phyloP scores from a whole-genome alignment of 2,113 vertebrate genomes.

The Zosterops borbonicus region DNA sequence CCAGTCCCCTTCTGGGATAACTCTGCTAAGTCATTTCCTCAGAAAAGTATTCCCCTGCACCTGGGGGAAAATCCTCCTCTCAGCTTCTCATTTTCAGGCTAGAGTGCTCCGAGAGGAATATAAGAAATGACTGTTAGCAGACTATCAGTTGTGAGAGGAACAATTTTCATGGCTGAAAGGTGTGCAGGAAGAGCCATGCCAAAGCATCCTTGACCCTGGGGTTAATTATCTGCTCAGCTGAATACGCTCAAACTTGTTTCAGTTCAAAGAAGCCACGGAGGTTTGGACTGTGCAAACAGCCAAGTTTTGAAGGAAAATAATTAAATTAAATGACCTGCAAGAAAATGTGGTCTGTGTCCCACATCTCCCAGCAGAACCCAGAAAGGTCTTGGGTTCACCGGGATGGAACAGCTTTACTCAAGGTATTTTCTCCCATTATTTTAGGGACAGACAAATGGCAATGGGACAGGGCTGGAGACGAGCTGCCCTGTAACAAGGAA shows the following conservation, averaged over 20 bases:
- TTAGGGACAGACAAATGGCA: neutral
- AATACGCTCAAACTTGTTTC: neutral
- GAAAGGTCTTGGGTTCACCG: neutral
- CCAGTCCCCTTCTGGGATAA: neutral
- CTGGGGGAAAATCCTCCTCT: neutral
- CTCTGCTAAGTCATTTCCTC: neutral
- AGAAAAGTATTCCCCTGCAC: neutral
- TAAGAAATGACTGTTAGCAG: neutral
- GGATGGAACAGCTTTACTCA: fast-evolving
- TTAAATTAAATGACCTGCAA: neutral
- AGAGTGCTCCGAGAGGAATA: neutral
- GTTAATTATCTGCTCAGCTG: neutral
- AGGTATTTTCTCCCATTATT: neutral
- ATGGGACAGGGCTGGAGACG: fast-evolving
- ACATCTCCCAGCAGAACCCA: neutral
- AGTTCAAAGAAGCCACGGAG: neutral
- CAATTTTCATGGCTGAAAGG: neutral
- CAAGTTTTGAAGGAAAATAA: neutral
- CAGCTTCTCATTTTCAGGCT: neutral
- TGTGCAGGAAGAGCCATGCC: neutral
- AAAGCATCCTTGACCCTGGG: neutral
- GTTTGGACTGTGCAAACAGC: neutral
- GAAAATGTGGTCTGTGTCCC: neutral
- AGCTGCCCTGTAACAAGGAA: neutral
- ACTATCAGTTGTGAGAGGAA: neutral